phyloP scores from a whole-genome alignment of 2,797 vertebrate genomes.

The Halcyon badia region DNA sequence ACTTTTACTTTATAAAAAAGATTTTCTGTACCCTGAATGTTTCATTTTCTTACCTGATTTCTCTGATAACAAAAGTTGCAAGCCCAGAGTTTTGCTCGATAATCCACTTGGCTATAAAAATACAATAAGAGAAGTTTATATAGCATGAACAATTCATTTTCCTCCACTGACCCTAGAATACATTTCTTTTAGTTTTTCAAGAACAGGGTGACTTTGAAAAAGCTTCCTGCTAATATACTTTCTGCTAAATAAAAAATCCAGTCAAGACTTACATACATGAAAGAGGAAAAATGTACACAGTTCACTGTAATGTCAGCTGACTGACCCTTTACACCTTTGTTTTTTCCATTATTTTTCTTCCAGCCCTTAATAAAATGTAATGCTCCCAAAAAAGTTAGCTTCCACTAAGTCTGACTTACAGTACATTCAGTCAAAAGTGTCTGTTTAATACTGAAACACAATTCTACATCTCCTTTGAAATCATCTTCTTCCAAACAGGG shows the following conservation, averaged over 20 bases:
- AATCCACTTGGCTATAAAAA: slow-evolving; percentile 93
- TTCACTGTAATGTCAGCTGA: not conserved
- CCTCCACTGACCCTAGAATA: not conserved
- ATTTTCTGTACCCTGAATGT: not conserved
- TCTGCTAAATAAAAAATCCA: not conserved
- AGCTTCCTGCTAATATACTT: not conserved
- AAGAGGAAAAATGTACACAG: not conserved
- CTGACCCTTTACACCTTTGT: not conserved
- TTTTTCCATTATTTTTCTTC: not conserved
- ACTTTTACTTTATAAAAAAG: not conserved
- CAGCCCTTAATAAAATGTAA: not conserved
- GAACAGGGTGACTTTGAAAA: not conserved
- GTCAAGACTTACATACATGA: not conserved
- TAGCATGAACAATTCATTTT: not conserved
- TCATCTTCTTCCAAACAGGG: not conserved
- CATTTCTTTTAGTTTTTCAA: not conserved
- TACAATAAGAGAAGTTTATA: not conserved
- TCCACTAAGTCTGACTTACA: not conserved
- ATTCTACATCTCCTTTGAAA: not conserved
- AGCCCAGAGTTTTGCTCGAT: slow-evolving; percentile 97
- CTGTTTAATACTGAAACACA: not conserved
- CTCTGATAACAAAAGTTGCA: slow-evolving; percentile 99
- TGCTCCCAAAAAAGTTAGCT: not conserved
- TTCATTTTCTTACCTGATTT: slow-evolving; percentile 89
- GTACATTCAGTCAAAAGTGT: not conserved